These are phyloP conservation scores for Alsophila aescularia DNA, from an alignment of 2,888 invertebrate genomes.

Conservation along the genomic window DNA sequence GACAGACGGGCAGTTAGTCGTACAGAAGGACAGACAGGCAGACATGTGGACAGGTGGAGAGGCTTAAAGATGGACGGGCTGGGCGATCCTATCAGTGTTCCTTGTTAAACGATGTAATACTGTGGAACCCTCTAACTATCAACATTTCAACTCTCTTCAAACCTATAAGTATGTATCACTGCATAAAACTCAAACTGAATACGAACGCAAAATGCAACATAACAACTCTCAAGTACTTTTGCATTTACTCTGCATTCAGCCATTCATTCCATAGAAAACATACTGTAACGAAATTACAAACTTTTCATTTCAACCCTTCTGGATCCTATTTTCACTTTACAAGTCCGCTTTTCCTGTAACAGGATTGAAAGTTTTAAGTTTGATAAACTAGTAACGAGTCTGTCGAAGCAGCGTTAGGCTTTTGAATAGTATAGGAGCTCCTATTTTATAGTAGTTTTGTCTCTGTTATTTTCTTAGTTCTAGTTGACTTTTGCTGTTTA, in stretches of 20 bases:
- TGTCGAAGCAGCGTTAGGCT: conserved; percentile 26
- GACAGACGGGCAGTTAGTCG: too few species aligned
- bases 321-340: conserved; percentile 7
- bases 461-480: conserved; percentile 15
- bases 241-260: conserved; percentile 26
- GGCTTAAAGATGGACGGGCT: too few species aligned
- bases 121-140: too few species aligned
- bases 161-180: too few species aligned
- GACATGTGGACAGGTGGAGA: too few species aligned
- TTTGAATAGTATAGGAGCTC: conserved; percentile 16
- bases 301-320: conserved; percentile 1
- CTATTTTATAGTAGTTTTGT: conserved; percentile 27
- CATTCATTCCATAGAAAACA: conserved; percentile 28
- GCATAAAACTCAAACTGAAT: conserved; percentile 8
- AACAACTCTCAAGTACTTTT: conserved; percentile 25
- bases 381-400: conserved; percentile 24
- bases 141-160: too few species aligned
- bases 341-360: conserved; percentile 17
- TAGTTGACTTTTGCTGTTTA: conserved; percentile 17
- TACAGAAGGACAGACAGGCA: too few species aligned
- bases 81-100: too few species aligned
- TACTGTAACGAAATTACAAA: conserved; percentile 30
- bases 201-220: conserved; percentile 19
- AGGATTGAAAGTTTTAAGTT: conserved; percentile 21
- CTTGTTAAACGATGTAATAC: too few species aligned